phyloP scores from a whole-genome alignment of 2,888 invertebrate species.

The Brachyptera risi region DNA sequence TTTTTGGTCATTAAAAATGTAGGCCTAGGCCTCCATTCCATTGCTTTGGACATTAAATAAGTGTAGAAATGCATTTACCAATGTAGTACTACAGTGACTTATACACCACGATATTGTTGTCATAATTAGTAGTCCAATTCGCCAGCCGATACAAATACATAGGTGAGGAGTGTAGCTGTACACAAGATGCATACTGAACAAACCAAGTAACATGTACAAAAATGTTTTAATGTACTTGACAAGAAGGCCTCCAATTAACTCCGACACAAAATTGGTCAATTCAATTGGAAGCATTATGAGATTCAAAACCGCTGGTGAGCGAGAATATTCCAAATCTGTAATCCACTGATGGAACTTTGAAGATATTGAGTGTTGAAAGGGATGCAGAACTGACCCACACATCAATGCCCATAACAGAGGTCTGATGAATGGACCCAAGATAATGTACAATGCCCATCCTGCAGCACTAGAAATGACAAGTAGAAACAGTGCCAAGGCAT shows the following conservation, averaged over 20 bases:
- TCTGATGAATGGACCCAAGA: slow-evolving; percentile 86
- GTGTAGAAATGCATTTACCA: slow-evolving; percentile 45
- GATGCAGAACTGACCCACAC: slow-evolving; percentile 96
- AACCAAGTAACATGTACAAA: slow-evolving; percentile 43
- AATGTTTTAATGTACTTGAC: slow-evolving; percentile 62
- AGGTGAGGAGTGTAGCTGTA: slow-evolving; percentile 70
- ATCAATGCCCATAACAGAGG: slow-evolving; percentile 94
- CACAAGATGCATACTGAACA: slow-evolving; percentile 55
- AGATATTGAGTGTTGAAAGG: slow-evolving; percentile 81
- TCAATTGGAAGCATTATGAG: slow-evolving; percentile 67
- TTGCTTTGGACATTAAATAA: too few species aligned
- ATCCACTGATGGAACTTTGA: slow-evolving; percentile 77
- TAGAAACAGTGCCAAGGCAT: slow-evolving; percentile 77
- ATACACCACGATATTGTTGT: slow-evolving; percentile 42
- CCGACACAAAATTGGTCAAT: slow-evolving; percentile 69
- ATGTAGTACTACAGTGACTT: slow-evolving; percentile 40
- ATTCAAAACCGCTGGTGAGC: slow-evolving; percentile 60
- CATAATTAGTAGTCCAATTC: slow-evolving; percentile 38
- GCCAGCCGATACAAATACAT: slow-evolving; percentile 57
- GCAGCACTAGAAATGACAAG: slow-evolving; percentile 64
- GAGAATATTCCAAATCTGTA: slow-evolving; percentile 59
- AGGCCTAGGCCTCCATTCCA: too few species aligned
- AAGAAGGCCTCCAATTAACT: slow-evolving; percentile 67
- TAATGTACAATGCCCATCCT: slow-evolving; percentile 73
- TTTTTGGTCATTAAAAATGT: too few species aligned